Evolutionary conservation across 2,113 vertebrate genomes (phyloP).

Genomic region (Penelope pileata): DNA sequence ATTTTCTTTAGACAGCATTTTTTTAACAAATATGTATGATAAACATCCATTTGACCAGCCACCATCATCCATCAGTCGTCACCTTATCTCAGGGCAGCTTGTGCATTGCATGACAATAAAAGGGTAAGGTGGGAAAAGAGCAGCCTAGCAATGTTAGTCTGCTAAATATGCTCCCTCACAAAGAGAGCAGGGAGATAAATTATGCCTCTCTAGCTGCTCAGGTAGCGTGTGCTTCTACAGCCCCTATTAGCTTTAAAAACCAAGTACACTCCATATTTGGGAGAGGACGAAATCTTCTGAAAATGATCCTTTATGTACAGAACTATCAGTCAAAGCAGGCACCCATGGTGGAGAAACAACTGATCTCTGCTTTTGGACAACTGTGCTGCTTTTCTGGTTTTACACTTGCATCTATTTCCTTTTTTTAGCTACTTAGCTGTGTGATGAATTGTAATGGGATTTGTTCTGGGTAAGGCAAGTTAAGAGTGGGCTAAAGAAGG

Average conservation of each 20-base stretch:
- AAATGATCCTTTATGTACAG: neutral
- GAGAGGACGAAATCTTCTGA: neutral
- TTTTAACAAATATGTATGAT: neutral
- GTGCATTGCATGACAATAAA: neutral
- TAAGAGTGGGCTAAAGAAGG: neutral
- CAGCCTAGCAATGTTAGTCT: neutral
- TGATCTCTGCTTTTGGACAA: neutral
- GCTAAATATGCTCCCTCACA: neutral
- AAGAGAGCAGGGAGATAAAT: neutral
- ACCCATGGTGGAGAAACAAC: neutral
- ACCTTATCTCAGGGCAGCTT: neutral
- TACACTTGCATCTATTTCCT: neutral
- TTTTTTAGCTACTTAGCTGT: neutral
- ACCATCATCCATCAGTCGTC: neutral
- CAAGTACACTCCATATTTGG: neutral
- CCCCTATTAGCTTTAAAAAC: neutral
- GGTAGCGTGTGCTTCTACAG: neutral
- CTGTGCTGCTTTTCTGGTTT: neutral
- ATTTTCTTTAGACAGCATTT: neutral
- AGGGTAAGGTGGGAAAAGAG: neutral
- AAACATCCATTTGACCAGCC: neutral
- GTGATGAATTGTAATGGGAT: constrained; percentile 8
- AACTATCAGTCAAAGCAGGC: neutral
- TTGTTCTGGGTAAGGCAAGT: neutral
- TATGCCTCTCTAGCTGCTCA: neutral